These are phyloP conservation scores for Saccopteryx leptura DNA, from an alignment of 2,113 vertebrate species.

Conservation along the genomic window DNA sequence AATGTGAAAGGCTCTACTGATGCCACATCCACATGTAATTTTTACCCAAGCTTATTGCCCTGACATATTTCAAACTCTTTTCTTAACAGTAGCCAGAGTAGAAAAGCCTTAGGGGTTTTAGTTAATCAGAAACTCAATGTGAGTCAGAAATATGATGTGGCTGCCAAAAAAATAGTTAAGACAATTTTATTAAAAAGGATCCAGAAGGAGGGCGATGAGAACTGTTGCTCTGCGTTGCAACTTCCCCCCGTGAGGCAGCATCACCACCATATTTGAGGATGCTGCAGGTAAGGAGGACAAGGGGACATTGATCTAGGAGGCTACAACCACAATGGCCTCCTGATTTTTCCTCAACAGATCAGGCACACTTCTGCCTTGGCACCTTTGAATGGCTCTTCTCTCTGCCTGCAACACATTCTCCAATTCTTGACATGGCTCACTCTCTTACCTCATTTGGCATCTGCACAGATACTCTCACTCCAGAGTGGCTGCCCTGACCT, in stretches of 20 bases:
- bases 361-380: background rate
- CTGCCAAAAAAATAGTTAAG: slow-evolving; percentile 27
- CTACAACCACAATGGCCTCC: background rate
- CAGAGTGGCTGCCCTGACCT: background rate
- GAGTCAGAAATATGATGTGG: background rate
- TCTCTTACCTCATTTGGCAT: background rate
- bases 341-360: background rate
- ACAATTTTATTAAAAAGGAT: background rate
- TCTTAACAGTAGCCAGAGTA: background rate
- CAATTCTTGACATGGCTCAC: background rate
- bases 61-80: slow-evolving; percentile 16
- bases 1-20: background rate
- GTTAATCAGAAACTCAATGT: slow-evolving; percentile 1
- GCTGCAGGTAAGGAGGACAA: background rate
- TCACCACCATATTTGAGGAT: background rate
- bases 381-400: background rate
- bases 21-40: background rate
- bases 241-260: background rate
- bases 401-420: background rate
- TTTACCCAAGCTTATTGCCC: background rate
- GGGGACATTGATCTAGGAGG: background rate
- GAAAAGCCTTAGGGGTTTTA: background rate
- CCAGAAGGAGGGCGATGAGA: background rate
- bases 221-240: background rate
- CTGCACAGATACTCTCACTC: background rate